Base-by-base conservation (phyloP, 2,888 invertebrate species). In the Clunio marinus region DNA sequence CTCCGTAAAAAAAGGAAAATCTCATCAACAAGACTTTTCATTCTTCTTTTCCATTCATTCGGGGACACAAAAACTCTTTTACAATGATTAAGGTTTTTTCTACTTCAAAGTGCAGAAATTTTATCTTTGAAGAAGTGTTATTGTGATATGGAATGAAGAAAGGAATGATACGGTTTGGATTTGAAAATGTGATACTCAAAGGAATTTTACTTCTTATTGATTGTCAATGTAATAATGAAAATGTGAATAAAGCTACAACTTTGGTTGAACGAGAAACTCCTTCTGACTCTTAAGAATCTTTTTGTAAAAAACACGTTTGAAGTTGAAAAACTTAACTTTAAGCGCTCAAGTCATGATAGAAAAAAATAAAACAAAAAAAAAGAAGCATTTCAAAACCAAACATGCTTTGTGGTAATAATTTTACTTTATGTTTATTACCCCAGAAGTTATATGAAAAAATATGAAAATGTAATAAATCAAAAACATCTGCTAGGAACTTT, bases 381-480 rank as follows among this genome's bases (percentile, higher is more conserved):
- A n/a, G n/a, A n/a, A n/a, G n/a, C n/a, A 13, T 57, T n/a, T 57
- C n/a, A 25, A 57, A 15, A 57, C 63, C 46, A 41, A 46, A 37
- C 60, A 63, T 28, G 46, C 46, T 60, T 63, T 63, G 63, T 28
- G 63, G 63, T 46, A 63, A 63, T 63, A 63, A 27, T 46, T 46
- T 45, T 46, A 41, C 60, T 60, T 41, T 60, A 37, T 63, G 37
- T 63, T 63, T 45, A 63, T 63, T 63, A 63, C 24, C 35, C 63
- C 46, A 5, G 41, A 41, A 62, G 63, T 63, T 63, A 46, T 46
- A 57, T 57, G 25, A 57, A 24, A 27, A 59, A 63, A 63, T 63
- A 63, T 63, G 63, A 63, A 62, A 63, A 46, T 46, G 63, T 63
- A 63, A 63, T 63, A 63, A 63, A 63, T 63, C 63, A 63, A 41